Evolutionary conservation across 2,888 invertebrate genomes (phyloP).

Genomic region (Sesia bembeciformis): DNA sequence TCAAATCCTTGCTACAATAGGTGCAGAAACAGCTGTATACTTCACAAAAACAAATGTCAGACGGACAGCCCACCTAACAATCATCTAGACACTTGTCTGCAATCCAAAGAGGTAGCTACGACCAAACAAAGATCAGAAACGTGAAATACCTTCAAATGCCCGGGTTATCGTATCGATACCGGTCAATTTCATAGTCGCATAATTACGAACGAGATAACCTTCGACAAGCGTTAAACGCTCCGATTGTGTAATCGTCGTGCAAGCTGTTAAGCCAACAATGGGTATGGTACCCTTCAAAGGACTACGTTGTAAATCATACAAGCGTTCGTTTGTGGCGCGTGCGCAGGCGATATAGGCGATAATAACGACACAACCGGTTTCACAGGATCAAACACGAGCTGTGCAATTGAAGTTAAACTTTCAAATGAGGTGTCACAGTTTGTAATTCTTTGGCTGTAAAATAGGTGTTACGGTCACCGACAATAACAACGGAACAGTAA

Average conservation of each 20-base stretch:
- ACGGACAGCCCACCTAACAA: not conserved
- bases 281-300: constrained; percentile 38
- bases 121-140: constrained; percentile 36
- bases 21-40: too few relatives aligned
- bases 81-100: not conserved
- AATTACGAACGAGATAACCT: constrained; percentile 38
- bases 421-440: not conserved
- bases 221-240: constrained; percentile 45
- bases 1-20: too few relatives aligned
- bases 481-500: constrained; percentile 35
- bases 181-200: constrained; percentile 14
- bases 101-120: constrained; percentile 1
- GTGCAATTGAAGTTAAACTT: not conserved
- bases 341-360: constrained; percentile 42
- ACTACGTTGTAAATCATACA: constrained; percentile 59
- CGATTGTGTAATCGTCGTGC: constrained; percentile 48
- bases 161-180: constrained; percentile 19
- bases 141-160: constrained; percentile 41
- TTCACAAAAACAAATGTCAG: not conserved
- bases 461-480: constrained; percentile 10
- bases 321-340: constrained; percentile 59
- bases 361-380: constrained; percentile 24
- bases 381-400: not conserved
- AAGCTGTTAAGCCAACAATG: constrained; percentile 54
- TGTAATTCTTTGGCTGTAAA: not conserved